Conservation (phyloP, 1,140 invertebrate genomes). For the Saccostrea glomerata region DNA sequence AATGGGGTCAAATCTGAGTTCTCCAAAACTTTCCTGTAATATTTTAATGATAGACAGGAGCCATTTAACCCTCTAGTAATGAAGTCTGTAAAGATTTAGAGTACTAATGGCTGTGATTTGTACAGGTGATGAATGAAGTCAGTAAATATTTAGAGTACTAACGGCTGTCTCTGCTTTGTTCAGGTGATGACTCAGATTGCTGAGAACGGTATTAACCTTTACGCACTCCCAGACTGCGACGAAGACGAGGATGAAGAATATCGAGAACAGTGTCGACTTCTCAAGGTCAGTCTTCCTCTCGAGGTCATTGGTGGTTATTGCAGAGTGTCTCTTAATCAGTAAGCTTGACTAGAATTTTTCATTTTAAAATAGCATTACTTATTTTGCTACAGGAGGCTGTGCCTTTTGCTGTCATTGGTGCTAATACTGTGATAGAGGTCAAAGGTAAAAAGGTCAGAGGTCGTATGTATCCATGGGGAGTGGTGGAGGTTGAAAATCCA, state of each 20-base stretch:
- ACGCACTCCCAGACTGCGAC: slow-evolving; percentile 79
- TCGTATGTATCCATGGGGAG: slow-evolving; percentile 80
- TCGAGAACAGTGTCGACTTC: slow-evolving; percentile 77
- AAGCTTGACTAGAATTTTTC: too few species aligned
- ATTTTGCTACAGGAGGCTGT: slow-evolving; percentile 73
- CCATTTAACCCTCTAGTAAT: neutral
- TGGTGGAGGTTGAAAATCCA: slow-evolving; percentile 80
- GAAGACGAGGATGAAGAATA: slow-evolving; percentile 80
- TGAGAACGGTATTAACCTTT: slow-evolving; percentile 77
- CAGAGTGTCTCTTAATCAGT: too few species aligned
- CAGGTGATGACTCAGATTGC: slow-evolving; percentile 79
- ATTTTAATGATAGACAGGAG: neutral
- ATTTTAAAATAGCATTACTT: neutral
- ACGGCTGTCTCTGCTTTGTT: slow-evolving; percentile 44
- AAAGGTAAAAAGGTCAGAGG: slow-evolving; percentile 79
- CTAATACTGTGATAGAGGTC: slow-evolving; percentile 77
- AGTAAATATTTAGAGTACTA: neutral
- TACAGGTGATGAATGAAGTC: slow-evolving; percentile 70
- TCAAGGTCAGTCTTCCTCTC: slow-evolving; percentile 70
- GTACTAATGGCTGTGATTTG: neutral
- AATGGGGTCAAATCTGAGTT: neutral
- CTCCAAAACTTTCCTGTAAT: neutral
- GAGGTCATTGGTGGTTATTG: neutral
- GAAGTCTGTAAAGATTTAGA: neutral
- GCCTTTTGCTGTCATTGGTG: slow-evolving; percentile 79